Base-by-base conservation (phyloP, 2,888 invertebrate genomes). In the Ariolimax columbianus region DNA sequence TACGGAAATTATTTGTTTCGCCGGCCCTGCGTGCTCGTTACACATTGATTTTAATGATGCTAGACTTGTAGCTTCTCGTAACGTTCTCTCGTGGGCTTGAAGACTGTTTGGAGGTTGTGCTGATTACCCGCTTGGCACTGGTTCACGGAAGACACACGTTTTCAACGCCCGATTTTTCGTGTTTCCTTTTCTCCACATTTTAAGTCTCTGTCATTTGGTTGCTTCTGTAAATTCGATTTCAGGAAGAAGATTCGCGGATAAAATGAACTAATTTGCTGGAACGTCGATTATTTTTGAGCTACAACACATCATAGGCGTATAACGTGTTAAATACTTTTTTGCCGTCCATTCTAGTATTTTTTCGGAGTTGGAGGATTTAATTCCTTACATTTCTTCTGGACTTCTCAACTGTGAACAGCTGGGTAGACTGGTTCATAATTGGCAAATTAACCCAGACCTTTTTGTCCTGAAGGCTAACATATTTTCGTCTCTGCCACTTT, bases 1-100 rank as follows among this genome's bases (percentile, higher is more conserved):
- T 17, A 72, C 81, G 81, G 81, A 82, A 82, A 82, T 82, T 72
- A 82, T 82, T 82, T 82, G 81, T 82, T 82, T 51, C 72, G 72
- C 81, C 47, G n/a, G 73, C 38, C 38, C 72, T 72, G 17, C n/a
- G 55, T 33, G 72, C 72, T 82, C 72, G n/a, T 81, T 82, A 72
- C 55, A 43, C 72, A 82, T 82, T 82, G 81, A 72, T 82, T 72
- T 82, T 72, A 72, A 72, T 72, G 73, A 47, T 55, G 26, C 33
- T 38, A 26, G 4, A 30, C 75, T 47, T 51, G 75, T 75, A 33
- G 33, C 33, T 30, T 19, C 33, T 36, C 51, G 75, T 51, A 75
- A 51, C 17, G 23, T 51, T 51, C 75, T 33, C 30, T 19, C 51
- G 14, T 47, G 14, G 19, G 33, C 3, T 19, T 1, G 14, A n/a